These are phyloP conservation scores for Lophochroa leadbeateri DNA, from an alignment of 2,113 vertebrate genomes.

Conservation along the genomic window DNA sequence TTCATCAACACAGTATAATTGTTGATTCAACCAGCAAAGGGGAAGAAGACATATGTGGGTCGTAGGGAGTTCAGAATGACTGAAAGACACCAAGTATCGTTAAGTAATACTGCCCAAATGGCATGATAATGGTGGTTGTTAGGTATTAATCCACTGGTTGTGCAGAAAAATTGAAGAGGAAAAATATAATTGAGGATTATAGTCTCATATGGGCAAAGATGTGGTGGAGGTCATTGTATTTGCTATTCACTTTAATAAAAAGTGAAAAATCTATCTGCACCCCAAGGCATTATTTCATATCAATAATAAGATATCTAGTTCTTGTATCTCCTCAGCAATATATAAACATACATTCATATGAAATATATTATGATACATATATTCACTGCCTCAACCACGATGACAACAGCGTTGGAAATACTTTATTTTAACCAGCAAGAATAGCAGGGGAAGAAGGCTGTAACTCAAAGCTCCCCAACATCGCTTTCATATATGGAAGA, in stretches of 20 bases:
- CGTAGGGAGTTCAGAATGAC: neutral
- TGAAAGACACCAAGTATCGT: neutral
- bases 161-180: neutral
- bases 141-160: neutral
- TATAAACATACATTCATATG: neutral
- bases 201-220: neutral
- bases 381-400: neutral
- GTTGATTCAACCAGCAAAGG: conserved; percentile 3
- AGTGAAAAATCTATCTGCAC: neutral
- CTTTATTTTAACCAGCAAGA: neutral
- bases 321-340: neutral
- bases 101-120: neutral
- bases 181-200: neutral
- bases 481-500: rapidly evolving
- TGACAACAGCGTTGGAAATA: neutral
- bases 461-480: neutral
- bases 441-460: neutral
- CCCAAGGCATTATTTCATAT: neutral
- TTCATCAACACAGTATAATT: conserved; percentile 2
- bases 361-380: neutral
- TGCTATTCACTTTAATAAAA: neutral
- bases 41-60: conserved; percentile 16
- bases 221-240: neutral
- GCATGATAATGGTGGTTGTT: neutral
- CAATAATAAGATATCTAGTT: neutral